A percentile compares a stretch with the other conserved stretches of the same genome.
Conservation (phyloP, 1,140 invertebrate genomes). For the Lucilia sericata region DNA sequence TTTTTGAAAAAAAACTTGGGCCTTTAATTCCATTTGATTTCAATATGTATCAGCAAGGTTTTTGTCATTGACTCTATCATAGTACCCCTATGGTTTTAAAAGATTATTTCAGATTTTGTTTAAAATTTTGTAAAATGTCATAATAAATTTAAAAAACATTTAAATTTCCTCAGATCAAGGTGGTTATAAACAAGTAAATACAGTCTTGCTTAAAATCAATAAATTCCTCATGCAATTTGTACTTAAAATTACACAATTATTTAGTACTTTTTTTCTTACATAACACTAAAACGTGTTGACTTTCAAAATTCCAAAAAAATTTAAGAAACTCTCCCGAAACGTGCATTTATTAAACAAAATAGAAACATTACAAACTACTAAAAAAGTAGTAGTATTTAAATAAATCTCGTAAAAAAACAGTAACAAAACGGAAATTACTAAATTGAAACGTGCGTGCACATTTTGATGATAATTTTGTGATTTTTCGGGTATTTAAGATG, state of each 20-base stretch:
- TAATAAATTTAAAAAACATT: no score
- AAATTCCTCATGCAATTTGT: no score
- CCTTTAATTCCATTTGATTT: no score
- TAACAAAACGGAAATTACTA: background rate
- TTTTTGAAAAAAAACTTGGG: no score
- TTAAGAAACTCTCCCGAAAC: background rate
- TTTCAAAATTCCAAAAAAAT: background rate
- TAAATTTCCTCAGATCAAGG: no score
- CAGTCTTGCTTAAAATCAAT: no score
- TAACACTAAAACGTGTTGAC: background rate
- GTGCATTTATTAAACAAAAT: background rate
- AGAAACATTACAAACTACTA: background rate
- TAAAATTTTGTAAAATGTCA: no score
- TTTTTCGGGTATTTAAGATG: background rate
- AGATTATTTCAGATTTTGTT: no score
- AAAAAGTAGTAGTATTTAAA: background rate
- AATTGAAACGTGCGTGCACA: constrained; percentile 5
- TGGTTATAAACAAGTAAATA: no score
- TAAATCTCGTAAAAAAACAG: background rate
- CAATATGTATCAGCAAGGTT: no score
- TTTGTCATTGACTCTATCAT: no score
- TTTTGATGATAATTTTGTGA: background rate
- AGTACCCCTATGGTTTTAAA: no score
- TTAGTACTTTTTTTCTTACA: background rate
- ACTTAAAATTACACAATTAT: background rate